Base-by-base conservation (phyloP, 2,113 vertebrate species). In the Perognathus longimembris region DNA sequence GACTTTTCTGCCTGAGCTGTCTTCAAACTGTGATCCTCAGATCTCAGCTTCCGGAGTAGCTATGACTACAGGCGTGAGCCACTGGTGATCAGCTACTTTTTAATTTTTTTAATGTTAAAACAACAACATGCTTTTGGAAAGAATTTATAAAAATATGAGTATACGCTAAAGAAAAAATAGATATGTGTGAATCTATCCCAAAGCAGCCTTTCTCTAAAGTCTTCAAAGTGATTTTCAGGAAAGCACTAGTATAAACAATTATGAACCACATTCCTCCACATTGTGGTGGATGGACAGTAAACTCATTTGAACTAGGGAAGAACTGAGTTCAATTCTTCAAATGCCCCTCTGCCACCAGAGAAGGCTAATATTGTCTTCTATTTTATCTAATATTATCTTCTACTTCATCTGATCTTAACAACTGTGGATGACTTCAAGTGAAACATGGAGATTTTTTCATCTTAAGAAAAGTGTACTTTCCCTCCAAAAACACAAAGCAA, bases 401-500 rank as follows among this genome's bases (percentile, higher is more conserved):
- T 3, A 77, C 84, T 36, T 84, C 42, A 82, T 64, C 69, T 89
- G 42, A 45, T 85, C 24, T 70, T 85, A 90, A 34, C 80, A 85
- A 92, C 3, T 63, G 6, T 22, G 40, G 50, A 15, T 75, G 36
- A 70, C 63, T 91, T 80, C 71, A 50, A 57, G 54, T 75, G 45
- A 92, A 30, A 32, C 45, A 36, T 32, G n/a, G 7, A 50, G 15
- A 20, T 38, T 79, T 54, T 34, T 75, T 40, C 30, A 42, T 28
- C 78, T 71, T 85, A 71, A 78, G 54, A 50, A 94, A 24, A 34
- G 66, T 78, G 66, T 3, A 90, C 57, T 67, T 71, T 57, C 14
- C 7, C 59, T 81, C 64, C 22, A n/a, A 85, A 92, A 85, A 64
- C 40, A 80, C n/a, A 96, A 85, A 70, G 91, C 73, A 75, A 76